A percentile compares a stretch with the other conserved stretches of the same genome.
These are phyloP conservation scores for Buceros bicornis DNA, from an alignment of 2,797 vertebrate species.

Conservation along the genomic window DNA sequence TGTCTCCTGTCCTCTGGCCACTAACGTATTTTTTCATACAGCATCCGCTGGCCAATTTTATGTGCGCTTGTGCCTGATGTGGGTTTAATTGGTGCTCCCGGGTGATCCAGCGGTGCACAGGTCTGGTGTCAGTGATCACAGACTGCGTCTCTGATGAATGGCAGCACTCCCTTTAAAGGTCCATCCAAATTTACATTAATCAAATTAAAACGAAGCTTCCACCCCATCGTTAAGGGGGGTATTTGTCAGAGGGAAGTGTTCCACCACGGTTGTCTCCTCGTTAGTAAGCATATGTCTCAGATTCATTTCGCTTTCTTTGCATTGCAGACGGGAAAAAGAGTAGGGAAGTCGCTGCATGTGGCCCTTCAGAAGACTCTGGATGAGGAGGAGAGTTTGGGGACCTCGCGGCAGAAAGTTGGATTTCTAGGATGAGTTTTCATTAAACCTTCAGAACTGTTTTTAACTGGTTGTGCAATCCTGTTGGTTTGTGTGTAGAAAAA, in stretches of 20 bases:
- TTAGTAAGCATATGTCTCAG: conserved; percentile 8
- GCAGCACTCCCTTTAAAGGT: neutral
- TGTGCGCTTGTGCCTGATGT: neutral
- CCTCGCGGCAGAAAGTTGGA: conserved; percentile 84
- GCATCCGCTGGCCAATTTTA: neutral
- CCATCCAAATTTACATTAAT: neutral
- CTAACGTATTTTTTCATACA: neutral
- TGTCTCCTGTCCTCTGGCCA: neutral
- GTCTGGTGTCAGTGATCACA: neutral
- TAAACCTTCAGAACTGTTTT: conserved; percentile 44
- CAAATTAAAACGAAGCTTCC: neutral
- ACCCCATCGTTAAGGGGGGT: neutral
- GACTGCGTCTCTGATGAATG: neutral
- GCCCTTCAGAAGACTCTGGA: conserved; percentile 89
- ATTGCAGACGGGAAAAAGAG: conserved; percentile 89
- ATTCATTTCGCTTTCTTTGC: conserved; percentile 12
- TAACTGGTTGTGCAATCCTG: neutral
- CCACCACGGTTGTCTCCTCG: neutral
- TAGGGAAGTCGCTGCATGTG: conserved; percentile 90
- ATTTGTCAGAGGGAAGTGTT: neutral
- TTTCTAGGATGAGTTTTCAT: conserved; percentile 82
- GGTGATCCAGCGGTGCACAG: accelerated
- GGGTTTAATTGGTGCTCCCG: neutral
- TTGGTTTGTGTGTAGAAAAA: conserved; percentile 64
- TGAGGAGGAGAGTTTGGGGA: conserved; percentile 91